A percentile compares a stretch with the other conserved stretches of the same genome.
Conservation (phyloP, 2,113 vertebrate genomes). For the Chitala chitala region DNA sequence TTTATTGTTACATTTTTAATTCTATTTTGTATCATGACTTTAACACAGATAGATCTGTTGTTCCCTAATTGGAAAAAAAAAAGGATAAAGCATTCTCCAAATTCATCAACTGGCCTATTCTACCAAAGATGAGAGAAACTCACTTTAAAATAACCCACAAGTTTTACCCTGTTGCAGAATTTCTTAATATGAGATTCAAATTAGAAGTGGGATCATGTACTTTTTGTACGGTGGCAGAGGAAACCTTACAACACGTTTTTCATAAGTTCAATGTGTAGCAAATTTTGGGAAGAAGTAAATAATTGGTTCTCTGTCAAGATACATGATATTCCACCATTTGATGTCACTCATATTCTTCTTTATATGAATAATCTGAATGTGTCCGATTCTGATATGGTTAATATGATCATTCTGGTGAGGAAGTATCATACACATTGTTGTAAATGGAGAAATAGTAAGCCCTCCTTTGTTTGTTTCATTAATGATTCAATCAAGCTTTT, state of each 20-base stretch:
- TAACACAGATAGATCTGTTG: neutral
- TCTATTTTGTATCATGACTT: neutral
- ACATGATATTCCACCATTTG: neutral
- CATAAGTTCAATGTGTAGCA: neutral
- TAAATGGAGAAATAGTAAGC: no score
- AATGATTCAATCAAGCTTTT: no score
- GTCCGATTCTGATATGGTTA: neutral
- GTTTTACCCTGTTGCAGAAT: neutral
- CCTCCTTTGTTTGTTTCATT: no score
- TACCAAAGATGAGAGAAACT: no score
- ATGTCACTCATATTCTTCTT: conserved; percentile 9
- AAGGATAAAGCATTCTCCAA: neutral
- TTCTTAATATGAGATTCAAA: conserved; percentile 5
- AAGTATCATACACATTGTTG: no score
- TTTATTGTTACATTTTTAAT: neutral
- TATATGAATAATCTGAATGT: neutral
- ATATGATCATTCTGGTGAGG: conserved; percentile 5
- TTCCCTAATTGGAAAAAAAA: neutral
- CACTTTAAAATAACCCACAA: neutral
- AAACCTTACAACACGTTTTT: neutral
- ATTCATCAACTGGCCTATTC: neutral
- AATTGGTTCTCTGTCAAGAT: neutral
- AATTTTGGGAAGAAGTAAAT: neutral
- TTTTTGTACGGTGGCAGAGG: conserved; percentile 2
- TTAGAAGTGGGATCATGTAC: neutral